A percentile compares a stretch with the other conserved stretches of the same genome.
phyloP scores from a whole-genome alignment of 2,113 vertebrate species.

The Ptychochromis oligacanthus region DNA sequence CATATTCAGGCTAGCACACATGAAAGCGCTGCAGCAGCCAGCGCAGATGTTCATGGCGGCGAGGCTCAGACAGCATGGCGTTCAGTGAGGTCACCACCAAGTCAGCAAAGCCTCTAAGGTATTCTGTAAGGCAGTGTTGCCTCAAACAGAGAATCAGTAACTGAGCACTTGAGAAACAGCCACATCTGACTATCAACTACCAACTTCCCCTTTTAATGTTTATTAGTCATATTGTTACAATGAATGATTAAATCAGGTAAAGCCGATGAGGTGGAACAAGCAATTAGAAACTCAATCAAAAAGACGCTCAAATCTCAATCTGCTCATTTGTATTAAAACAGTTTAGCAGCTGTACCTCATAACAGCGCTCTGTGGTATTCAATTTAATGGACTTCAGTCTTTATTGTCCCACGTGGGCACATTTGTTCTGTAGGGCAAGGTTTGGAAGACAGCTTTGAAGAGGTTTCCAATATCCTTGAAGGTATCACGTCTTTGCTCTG shows the following conservation, averaged over 20 bases:
- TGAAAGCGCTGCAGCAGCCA: neutral
- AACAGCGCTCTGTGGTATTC: conserved; percentile 3
- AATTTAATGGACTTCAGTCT: conserved; percentile 8
- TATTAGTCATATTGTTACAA: conserved; percentile 19
- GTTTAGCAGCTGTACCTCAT: conserved; percentile 26
- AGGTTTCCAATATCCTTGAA: conserved; percentile 1
- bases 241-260: conserved; percentile 47
- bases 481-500: neutral
- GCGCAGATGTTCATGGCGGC: neutral
- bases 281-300: conserved; percentile 59
- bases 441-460: conserved; percentile 17
- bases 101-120: neutral
- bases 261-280: conserved; percentile 57
- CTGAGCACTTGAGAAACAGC: neutral
- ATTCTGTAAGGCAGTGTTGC: neutral
- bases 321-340: conserved; percentile 44
- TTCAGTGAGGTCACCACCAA: conserved; percentile 4
- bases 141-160: neutral
- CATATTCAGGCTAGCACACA: neutral
- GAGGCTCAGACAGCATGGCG: neutral
- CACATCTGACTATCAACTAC: neutral
- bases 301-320: conserved; percentile 33
- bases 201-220: conserved; percentile 16
- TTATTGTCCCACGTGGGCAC: conserved; percentile 27
- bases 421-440: conserved; percentile 20